phyloP scores from a whole-genome alignment of 2,888 invertebrate genomes.

The Phaedon cochleariae region DNA sequence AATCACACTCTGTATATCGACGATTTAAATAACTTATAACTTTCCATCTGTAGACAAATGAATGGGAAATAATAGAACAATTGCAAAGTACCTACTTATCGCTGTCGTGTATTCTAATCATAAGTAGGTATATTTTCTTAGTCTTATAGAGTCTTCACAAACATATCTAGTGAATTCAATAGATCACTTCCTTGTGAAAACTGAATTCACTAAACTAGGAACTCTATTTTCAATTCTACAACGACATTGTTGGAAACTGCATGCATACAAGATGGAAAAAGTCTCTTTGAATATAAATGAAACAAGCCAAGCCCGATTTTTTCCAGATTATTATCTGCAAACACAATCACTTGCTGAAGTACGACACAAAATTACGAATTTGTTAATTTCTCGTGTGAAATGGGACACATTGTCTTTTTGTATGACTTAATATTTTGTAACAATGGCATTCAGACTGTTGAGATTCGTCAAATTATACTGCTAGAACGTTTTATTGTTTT shows the following conservation, averaged over 20 bases:
- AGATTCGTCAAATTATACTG: conserved; percentile 26
- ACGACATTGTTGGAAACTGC: not conserved
- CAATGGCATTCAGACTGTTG: conserved; percentile 34
- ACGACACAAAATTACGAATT: conserved; percentile 22
- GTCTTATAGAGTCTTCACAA: too few relatives aligned
- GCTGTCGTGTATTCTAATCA: not conserved
- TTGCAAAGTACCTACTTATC: not conserved
- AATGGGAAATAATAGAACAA: not conserved
- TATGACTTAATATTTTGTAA: conserved; percentile 47
- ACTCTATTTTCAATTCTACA: too few relatives aligned
- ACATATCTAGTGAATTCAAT: not conserved
- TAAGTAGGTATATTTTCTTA: not conserved
- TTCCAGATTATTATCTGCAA: not conserved
- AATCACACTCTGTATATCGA: too few relatives aligned
- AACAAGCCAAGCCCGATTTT: not conserved
- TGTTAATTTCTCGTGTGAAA: conserved; percentile 43
- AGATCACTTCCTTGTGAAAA: not conserved
- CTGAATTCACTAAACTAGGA: not conserved
- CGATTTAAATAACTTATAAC: too few relatives aligned
- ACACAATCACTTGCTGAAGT: not conserved
- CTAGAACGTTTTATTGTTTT: conserved; percentile 23
- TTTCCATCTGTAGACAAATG: too few relatives aligned
- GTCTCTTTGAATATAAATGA: not conserved
- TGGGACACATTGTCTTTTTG: conserved; percentile 35
- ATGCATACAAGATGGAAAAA: not conserved